Conservation (phyloP, 2,113 vertebrate genomes). For the Bufo gargarizans region DNA sequence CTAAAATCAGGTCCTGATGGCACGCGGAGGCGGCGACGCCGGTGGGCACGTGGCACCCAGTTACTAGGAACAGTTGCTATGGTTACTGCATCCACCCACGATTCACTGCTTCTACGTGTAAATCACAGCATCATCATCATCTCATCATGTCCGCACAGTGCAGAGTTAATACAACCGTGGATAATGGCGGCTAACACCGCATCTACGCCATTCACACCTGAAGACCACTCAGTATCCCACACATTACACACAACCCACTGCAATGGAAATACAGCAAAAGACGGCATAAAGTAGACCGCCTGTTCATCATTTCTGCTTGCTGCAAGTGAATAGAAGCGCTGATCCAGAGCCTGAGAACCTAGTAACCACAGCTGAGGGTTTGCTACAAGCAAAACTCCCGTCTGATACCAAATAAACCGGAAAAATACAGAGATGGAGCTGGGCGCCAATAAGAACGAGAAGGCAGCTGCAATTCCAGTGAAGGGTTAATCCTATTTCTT, state of each 20-base stretch:
- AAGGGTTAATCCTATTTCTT: neutral
- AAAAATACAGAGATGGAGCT: too few relatives aligned
- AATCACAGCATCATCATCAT: neutral
- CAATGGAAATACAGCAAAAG: neutral
- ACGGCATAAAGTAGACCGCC: too few relatives aligned
- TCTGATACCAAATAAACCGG: too few relatives aligned
- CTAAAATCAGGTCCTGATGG: conserved; percentile 22
- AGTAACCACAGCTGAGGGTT: neutral
- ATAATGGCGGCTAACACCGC: neutral
- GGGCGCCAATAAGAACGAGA: neutral
- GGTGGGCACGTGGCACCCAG: conserved; percentile 8
- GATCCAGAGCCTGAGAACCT: neutral
- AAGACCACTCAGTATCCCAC: neutral
- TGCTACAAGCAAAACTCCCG: neutral
- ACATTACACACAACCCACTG: neutral
- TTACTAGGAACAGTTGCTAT: conserved; percentile 41
- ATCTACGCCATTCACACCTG: neutral
- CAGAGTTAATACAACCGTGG: neutral
- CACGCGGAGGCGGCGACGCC: neutral
- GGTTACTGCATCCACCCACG: conserved; percentile 25
- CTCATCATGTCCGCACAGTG: neutral
- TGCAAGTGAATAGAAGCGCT: neutral
- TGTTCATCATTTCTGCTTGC: neutral
- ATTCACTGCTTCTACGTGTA: neutral
- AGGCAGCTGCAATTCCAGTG: neutral